These are phyloP conservation scores for Rhinolophus ferrumequinum DNA, from an alignment of 2,113 vertebrate genomes.

Conservation along the genomic window DNA sequence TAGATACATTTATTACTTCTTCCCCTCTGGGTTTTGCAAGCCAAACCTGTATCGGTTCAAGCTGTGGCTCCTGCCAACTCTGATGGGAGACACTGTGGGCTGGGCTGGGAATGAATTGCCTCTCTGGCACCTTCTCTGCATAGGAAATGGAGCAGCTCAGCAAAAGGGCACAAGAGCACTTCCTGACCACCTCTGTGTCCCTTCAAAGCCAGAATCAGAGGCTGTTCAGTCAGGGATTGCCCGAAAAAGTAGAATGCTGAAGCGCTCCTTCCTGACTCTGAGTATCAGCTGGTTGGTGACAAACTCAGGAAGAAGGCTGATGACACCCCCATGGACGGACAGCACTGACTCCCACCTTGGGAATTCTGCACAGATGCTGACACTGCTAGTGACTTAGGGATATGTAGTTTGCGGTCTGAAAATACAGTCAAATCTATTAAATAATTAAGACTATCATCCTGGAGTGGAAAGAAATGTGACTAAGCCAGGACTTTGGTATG, in stretches of 20 bases:
- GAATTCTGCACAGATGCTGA: not conserved
- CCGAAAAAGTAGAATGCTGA: no score
- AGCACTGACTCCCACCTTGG: no score
- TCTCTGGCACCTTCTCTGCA: not conserved
- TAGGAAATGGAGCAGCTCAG: not conserved
- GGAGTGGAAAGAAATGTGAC: not conserved
- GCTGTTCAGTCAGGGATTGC: not conserved
- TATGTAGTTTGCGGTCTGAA: not conserved
- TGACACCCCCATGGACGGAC: rapidly evolving
- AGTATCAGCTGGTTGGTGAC: not conserved
- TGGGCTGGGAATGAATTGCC: not conserved
- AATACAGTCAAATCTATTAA: not conserved
- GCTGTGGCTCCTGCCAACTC: not conserved
- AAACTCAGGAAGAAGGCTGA: not conserved
- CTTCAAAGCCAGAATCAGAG: not conserved
- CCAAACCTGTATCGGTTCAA: not conserved
- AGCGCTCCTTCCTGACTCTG: not conserved
- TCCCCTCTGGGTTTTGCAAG: not conserved
- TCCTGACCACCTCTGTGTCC: not conserved
- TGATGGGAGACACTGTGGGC: not conserved
- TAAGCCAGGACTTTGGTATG: not conserved
- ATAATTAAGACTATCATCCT: not conserved
- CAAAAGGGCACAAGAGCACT: not conserved
- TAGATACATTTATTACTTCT: not conserved
- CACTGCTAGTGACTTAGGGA: not conserved